phyloP scores from a whole-genome alignment of 2,888 invertebrate genomes.

The Lampropteryx suffumata region DNA sequence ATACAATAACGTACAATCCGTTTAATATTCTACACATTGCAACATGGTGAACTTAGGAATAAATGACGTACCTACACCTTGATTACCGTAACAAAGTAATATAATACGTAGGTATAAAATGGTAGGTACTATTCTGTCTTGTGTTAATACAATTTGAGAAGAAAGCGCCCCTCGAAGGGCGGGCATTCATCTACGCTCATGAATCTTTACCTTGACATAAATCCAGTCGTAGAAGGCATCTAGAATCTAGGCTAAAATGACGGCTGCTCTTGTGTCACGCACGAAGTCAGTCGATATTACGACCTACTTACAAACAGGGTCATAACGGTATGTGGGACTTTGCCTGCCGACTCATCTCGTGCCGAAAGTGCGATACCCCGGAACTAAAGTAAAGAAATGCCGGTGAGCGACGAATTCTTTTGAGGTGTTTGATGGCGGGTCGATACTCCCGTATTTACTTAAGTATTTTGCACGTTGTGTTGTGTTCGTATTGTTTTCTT shows the following conservation, averaged over 20 bases:
- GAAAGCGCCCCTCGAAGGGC: neutral
- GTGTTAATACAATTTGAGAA: neutral
- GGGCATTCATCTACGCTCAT: conserved; percentile 3
- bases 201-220: conserved; percentile 25
- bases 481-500: too few species aligned
- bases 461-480: too few species aligned
- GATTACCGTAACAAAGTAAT: too few species aligned
- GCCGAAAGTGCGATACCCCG: conserved; percentile 22
- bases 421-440: conserved; percentile 8
- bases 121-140: too few species aligned
- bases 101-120: too few species aligned
- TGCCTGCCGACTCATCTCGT: conserved; percentile 22
- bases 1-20: too few species aligned
- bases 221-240: conserved; percentile 10
- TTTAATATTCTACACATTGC: too few species aligned
- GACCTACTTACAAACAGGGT: conserved; percentile 26
- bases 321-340: conserved; percentile 35
- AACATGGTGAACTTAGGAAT: too few species aligned
- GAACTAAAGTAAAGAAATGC: conserved; percentile 17
- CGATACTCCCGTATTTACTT: conserved; percentile 5
- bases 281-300: conserved; percentile 10
- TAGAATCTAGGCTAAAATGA: conserved; percentile 28
- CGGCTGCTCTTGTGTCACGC: conserved; percentile 24
- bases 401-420: conserved; percentile 1
- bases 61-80: too few species aligned